phyloP scores from a whole-genome alignment of 2,797 vertebrate species.

The Odontamblyopus rebecca region DNA sequence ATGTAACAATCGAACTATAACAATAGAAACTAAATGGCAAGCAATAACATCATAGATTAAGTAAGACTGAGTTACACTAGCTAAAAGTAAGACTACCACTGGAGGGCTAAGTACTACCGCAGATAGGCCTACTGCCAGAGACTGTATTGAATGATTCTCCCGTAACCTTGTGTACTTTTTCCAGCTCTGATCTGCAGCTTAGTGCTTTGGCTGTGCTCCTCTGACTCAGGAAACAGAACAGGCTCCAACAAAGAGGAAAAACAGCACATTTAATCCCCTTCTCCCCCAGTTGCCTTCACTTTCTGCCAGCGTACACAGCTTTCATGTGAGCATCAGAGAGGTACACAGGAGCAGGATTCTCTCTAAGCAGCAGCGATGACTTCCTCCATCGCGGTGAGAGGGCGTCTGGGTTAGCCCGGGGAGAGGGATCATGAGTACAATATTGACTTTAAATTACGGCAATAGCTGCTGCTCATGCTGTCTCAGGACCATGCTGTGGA shows the following conservation, averaged over 20 bases:
- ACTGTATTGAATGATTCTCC: neutral
- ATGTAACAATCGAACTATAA: neutral
- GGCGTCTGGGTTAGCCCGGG: conserved; percentile 62
- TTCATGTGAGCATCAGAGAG: conserved; percentile 41
- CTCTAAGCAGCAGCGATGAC: conserved; percentile 65
- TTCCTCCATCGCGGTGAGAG: conserved; percentile 52
- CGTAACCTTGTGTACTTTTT: neutral
- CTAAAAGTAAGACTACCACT: neutral
- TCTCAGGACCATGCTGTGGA: conserved; percentile 79
- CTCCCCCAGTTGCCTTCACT: conserved; percentile 24
- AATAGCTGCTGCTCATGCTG: conserved; percentile 77
- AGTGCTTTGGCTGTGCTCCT: conserved; percentile 4
- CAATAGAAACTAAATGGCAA: neutral
- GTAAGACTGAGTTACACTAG: neutral
- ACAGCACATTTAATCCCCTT: conserved; percentile 26
- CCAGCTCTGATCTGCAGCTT: neutral
- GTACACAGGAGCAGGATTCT: conserved; percentile 63
- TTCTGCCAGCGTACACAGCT: conserved; percentile 38
- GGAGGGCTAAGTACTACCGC: neutral
- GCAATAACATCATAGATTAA: neutral
- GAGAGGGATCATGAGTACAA: conserved; percentile 79
- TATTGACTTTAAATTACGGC: conserved; percentile 84
- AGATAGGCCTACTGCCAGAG: neutral
- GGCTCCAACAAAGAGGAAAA: conserved; percentile 27
- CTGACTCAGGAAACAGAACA: conserved; percentile 20